phyloP scores from a whole-genome alignment of 2,888 invertebrate species.

The Crocallis elinguaria region DNA sequence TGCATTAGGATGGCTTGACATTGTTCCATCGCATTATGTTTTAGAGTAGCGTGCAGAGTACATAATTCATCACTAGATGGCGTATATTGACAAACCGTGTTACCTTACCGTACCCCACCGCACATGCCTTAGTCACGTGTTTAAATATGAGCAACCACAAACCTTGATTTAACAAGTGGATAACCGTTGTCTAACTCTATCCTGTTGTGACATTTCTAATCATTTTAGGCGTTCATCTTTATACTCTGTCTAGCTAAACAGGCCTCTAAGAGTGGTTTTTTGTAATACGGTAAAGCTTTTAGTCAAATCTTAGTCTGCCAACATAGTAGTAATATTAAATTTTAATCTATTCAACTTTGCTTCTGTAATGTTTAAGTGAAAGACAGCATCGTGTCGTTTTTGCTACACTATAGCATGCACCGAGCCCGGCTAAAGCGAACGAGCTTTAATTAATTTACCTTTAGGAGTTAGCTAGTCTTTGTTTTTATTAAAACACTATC shows the following conservation, averaged over 20 bases:
- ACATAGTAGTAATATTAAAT: too few species aligned
- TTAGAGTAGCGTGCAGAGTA: neutral
- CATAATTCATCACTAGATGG: neutral
- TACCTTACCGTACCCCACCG: too few species aligned
- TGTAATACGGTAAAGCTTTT: too few species aligned
- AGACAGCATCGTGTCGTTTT: conserved; percentile 30
- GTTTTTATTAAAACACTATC: conserved; percentile 37
- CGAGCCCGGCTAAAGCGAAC: conserved; percentile 27
- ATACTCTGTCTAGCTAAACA: too few species aligned
- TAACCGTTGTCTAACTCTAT: too few species aligned
- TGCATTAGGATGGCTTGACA: conserved; percentile 38
- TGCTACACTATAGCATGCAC: conserved; percentile 35
- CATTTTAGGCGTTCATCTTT: too few species aligned
- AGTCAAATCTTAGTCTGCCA: neutral
- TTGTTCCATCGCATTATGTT: conserved; percentile 19
- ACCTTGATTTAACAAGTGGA: too few species aligned
- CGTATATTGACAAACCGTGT: too few species aligned
- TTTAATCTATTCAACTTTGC: conserved; percentile 20
- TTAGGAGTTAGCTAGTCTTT: conserved; percentile 37
- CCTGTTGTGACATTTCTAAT: too few species aligned
- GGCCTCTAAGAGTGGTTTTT: too few species aligned
- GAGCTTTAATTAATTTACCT: conserved; percentile 47
- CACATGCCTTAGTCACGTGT: too few species aligned
- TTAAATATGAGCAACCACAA: too few species aligned
- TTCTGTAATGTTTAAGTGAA: conserved; percentile 33